Evolutionary conservation across 2,113 vertebrate genomes (phyloP), one percentile per base, ranked within the genome.

Genomic region (Zapornia atra): DNA sequence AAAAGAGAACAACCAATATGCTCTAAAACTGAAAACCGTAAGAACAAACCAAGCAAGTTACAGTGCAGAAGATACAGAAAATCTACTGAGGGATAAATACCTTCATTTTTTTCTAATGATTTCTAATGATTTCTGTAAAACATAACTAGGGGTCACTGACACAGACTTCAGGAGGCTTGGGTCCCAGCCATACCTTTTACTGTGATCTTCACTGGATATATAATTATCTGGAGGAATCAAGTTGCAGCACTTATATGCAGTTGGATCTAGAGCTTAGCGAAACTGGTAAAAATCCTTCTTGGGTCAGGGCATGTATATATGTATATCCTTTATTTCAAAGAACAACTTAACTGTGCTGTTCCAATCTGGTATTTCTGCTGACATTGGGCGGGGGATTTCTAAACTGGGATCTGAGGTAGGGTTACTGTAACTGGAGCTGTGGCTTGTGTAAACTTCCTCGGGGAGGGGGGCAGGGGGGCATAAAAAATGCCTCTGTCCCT

Each of bases 381-480:
- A 89, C 70, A 42, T 50, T 4, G 18, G 82, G 42, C 18, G 65
- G 33, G 54, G 26, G 6, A 56, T 36, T 95, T 88, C 92, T 96
- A 96, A 96, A 93, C 54, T 89, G 89, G 95, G 92, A 80, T 54
- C 25, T 40, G 51, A 92, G 96, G 81, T 96, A 95, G 84, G 22
- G 75, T 97, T 96, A 96, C 96, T 0, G 91, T 94, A 95, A 96
- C 66, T 82, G 36, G 95, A 97, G 77, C 88, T 94, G 57, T 3
- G 5, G 38, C 70, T 79, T 88, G 38, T 96, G 50, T 94, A 94
- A 95, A 96, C 72, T 94, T 94, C 86, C 57, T 90, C 7, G 4
- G 60, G 64, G 38, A 38, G 38, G 10, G 9, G 38, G 82, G 34
- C 11, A 4, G 46, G 46, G 48, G 20, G 48, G 44, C 10, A n/a